Conservation (phyloP, 2,113 vertebrate genomes). For the Spea bombifrons region DNA sequence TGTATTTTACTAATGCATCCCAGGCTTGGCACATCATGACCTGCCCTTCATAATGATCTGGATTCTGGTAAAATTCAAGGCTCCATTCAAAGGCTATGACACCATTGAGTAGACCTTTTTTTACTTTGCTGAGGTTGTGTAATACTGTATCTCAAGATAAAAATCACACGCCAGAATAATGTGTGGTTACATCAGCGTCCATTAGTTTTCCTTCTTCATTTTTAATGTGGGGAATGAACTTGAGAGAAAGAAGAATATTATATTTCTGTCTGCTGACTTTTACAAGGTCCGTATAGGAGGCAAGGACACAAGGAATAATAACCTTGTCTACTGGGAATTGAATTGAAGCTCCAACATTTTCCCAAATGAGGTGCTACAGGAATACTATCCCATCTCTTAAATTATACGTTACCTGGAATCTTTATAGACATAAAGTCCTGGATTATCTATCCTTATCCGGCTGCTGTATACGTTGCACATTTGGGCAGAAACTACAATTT, state of each 20-base stretch:
- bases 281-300: neutral
- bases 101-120: conserved; percentile 74
- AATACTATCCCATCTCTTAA: no score
- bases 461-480: no score
- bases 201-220: conserved; percentile 53
- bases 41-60: conserved; percentile 53
- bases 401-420: no score
- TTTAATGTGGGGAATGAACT: conserved; percentile 2
- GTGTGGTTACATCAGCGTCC: conserved; percentile 62
- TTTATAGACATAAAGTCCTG: no score
- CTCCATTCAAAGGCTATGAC: conserved; percentile 58
- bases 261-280: neutral
- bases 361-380: no score
- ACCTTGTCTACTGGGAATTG: no score
- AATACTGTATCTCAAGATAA: conserved; percentile 80
- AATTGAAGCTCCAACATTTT: no score
- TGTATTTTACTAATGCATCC: conserved; percentile 54
- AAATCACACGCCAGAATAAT: conserved; percentile 62
- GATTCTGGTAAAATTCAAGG: conserved; percentile 56
- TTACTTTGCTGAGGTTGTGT: conserved; percentile 83
- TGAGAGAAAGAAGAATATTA: neutral
- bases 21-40: conserved; percentile 51
- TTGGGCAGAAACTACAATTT: no score
- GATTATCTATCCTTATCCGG: no score
- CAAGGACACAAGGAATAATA: no score